Conservation (phyloP, 2,888 invertebrate genomes). For the Pyrgus malvae region DNA sequence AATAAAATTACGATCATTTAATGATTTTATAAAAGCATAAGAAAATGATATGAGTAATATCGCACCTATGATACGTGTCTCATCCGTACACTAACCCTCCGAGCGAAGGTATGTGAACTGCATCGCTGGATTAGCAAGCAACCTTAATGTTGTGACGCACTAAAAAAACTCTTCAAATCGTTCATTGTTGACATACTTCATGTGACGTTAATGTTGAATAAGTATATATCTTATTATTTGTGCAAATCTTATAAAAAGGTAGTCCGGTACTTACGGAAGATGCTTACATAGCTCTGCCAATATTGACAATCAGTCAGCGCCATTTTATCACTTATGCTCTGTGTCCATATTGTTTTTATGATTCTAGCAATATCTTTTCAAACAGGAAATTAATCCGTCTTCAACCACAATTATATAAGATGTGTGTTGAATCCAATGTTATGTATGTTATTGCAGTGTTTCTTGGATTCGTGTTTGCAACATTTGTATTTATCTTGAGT, state of each 20-base stretch:
- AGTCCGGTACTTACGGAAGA: conserved; percentile 11
- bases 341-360: conserved; percentile 16
- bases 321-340: conserved; percentile 17
- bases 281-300: conserved; percentile 15
- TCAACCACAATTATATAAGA: conserved; percentile 1
- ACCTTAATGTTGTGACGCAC: conserved; percentile 15
- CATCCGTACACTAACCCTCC: background rate
- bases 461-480: background rate
- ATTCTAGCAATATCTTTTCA: conserved; percentile 14
- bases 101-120: background rate
- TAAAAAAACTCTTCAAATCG: conserved; percentile 7
- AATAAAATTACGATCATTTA: no score
- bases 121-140: conserved; percentile 11
- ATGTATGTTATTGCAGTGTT: conserved; percentile 1
- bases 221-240: conserved; percentile 4
- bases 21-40: no score
- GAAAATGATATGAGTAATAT: no score
- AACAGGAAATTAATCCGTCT: conserved; percentile 17
- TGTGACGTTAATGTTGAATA: background rate
- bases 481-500: no score
- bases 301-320: conserved; percentile 18
- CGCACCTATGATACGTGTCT: no score
- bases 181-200: conserved; percentile 12
- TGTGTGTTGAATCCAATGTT: background rate
- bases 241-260: conserved; percentile 19